Conservation (phyloP, 2,797 vertebrate species). For the Acestrorhynchus altus region DNA sequence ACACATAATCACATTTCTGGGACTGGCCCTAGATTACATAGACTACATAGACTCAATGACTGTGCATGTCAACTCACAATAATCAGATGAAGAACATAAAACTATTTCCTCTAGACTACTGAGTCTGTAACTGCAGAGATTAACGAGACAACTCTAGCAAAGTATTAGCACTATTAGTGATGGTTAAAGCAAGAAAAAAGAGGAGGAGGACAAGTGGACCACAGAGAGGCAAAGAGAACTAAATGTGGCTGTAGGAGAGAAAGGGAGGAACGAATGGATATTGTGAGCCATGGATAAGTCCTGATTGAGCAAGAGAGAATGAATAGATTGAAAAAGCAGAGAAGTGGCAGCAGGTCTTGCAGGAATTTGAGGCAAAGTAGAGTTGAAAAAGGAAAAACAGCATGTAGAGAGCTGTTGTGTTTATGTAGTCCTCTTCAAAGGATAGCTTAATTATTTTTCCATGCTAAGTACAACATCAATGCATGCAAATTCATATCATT, state of each 20-base stretch:
- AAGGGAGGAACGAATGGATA: slow-evolving; percentile 36
- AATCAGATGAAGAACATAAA: not conserved
- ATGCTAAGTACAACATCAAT: slow-evolving; percentile 56
- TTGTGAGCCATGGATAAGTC: slow-evolving; percentile 55
- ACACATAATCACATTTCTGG: slow-evolving; percentile 35
- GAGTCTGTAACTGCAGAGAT: too few species aligned
- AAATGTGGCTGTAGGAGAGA: slow-evolving; percentile 34
- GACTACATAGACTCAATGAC: slow-evolving; percentile 33
- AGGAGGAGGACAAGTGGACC: slow-evolving; percentile 14
- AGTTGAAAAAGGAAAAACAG: slow-evolving; percentile 70
- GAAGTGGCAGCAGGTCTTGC: slow-evolving; percentile 65
- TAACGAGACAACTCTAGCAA: slow-evolving; percentile 14
- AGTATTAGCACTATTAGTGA: not conserved
- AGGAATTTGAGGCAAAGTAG: slow-evolving; percentile 65
- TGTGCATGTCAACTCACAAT: too few species aligned
- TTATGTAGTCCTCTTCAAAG: slow-evolving; percentile 71
- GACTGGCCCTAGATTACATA: slow-evolving; percentile 51
- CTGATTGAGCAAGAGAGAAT: slow-evolving; percentile 44
- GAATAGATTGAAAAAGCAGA: slow-evolving; percentile 75
- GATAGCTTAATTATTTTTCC: slow-evolving; percentile 67
- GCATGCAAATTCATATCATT: slow-evolving; percentile 50
- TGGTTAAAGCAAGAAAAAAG: slow-evolving; percentile 21
- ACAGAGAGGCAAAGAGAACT: slow-evolving; percentile 25
- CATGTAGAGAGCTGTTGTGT: slow-evolving; percentile 74
- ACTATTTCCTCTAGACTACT: not conserved